Base-by-base conservation (phyloP, 2,797 vertebrate species). In the Rhyacichthys aspro region DNA sequence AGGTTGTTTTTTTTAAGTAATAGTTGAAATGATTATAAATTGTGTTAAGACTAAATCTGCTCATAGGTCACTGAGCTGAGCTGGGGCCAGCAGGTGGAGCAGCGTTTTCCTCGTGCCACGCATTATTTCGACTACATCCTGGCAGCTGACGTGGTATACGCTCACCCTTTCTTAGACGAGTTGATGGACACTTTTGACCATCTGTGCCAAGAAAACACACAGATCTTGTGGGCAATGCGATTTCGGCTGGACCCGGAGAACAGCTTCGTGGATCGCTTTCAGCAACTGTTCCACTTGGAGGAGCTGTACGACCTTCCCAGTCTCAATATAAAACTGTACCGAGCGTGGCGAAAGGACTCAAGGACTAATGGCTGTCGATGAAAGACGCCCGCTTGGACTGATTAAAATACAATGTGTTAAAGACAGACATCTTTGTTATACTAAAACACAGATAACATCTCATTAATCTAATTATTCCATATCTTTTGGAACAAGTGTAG, bases 161-260 rank as follows among this genome's bases (percentile, higher is more conserved):
- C 91, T 11, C 97, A 99, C 43, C 94, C 96, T 0, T 95, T 92
- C 74, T 86, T 98, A 59, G 78, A 93, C 0, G 95, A 98, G 68
- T 94, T 99, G 43, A 92, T 99, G 75, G 79, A 92, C 53, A 98
- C 97, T 28, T 98, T 98, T 72, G 90, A 96, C 60, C 91, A 98
- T 81, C 89, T 98, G 71, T 97, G 95, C 66, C 92, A 91, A 62
- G 92, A 93, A 1, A 84, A 93, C 70, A 98, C 96, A 0, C 43
- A 94, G 83, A 95, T 99, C 79, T 84, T 99, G 16, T 99, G 97
- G 97, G 95, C 93, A 37, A 98, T 98, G 97, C 94, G 90, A 64
- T 98, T 97, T 86, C 93, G 97, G 1, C 56, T 95, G 74, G 94
- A 97, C 56, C 91, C 85, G 0, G 95, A 98, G 70, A 97, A 98